phyloP scores from a whole-genome alignment of 1,140 invertebrate species.

The Megalonaias nervosa region DNA sequence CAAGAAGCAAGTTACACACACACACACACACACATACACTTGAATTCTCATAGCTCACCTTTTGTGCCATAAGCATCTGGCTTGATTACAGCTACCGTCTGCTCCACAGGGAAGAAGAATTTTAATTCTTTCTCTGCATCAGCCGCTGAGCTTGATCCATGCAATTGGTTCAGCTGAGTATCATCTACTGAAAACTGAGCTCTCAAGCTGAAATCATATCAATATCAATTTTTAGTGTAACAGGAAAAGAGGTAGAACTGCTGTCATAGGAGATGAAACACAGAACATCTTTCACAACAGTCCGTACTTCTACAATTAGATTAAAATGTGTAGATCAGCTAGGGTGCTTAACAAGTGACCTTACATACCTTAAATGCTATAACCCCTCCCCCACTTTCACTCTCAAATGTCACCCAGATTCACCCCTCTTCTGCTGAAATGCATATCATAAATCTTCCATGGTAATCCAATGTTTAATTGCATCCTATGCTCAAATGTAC shows the following conservation, averaged over 20 bases:
- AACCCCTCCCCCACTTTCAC: no score
- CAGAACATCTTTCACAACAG: not conserved
- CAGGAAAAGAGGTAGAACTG: slow-evolving; percentile 5
- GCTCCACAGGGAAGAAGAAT: slow-evolving; percentile 71
- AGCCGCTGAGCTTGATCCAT: slow-evolving; percentile 65
- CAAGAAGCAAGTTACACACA: no score
- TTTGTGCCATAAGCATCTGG: slow-evolving; percentile 66
- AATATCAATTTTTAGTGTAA: slow-evolving; percentile 1
- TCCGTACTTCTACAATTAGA: no score
- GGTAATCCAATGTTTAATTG: no score
- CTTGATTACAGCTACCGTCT: slow-evolving; percentile 70
- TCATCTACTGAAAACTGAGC: slow-evolving; percentile 64
- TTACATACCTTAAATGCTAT: no score
- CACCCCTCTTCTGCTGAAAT: no score
- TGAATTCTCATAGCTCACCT: slow-evolving; percentile 41
- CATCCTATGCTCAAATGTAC: no score
- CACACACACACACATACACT: no score
- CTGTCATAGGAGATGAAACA: not conserved
- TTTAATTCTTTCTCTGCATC: slow-evolving; percentile 67
- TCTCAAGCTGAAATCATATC: slow-evolving; percentile 61
- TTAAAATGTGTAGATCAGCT: no score
- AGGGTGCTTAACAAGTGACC: no score
- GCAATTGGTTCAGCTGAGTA: slow-evolving; percentile 61
- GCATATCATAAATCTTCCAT: no score
- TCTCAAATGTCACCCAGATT: no score